Evolutionary conservation across 2,113 vertebrate genomes (phyloP), one percentile per base, ranked within the genome.

Genomic region (Hystrix cristata): DNA sequence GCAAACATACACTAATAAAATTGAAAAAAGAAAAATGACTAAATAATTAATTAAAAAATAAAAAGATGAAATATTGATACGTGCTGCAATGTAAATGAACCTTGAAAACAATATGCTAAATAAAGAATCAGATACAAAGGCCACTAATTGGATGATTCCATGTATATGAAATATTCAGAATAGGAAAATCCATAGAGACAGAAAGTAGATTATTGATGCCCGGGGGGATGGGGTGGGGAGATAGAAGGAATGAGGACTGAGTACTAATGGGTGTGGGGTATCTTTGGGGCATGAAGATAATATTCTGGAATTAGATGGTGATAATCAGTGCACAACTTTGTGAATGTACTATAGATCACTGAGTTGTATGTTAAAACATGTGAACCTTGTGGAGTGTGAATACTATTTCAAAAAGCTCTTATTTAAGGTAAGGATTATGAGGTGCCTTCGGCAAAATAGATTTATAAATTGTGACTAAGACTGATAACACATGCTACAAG

Each of bases 241-340:
- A 12, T 2, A 10, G 5, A 7, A 18, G n/a, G n/a, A 38, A 29
- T 80, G 18, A n/a, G 4, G 27, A 31, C 9, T 46, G 60, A 21
- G 16, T 15, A 7, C 7, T 3, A 3, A 12, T 14, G 48, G 9
- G 11, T 57, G 5, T 79, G 46, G 12, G 9, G 13, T 51, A 0
- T 59, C 29, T 60, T 16, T 57, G n/a, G 38, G 67, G 38, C 1
- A 6, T 53, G 34, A 38, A 57, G 34, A 10, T 62, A 72, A 71
- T 57, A 38, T 72, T 81, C 81, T 51, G 31, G 51, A 96, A 86
- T 81, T 55, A 59, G 16, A 4, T 43, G 69, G 57, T 8, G 29
- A 14, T 10, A 5, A 85, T 48, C 13, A 7, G 76, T 60, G 62
- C 10, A 31, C 25, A 65, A 51, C 48, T 79, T 12, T 64, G 48